Conservation (phyloP, 2,797 vertebrate genomes). For the Micrastur ruficollis region DNA sequence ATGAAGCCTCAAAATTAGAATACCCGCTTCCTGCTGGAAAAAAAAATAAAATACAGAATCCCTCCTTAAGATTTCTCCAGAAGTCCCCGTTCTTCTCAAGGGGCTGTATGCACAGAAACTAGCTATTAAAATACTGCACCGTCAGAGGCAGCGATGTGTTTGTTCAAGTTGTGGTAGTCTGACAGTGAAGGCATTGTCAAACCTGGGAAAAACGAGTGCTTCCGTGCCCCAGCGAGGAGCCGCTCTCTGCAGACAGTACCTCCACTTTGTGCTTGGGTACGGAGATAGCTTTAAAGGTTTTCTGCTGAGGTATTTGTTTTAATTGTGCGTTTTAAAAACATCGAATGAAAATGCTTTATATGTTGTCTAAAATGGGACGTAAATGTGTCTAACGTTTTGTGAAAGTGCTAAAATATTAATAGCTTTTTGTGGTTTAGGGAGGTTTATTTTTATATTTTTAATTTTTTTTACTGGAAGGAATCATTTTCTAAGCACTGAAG, state of each 20-base stretch:
- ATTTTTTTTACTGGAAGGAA: neutral
- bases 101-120: neutral
- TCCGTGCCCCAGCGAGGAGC: neutral
- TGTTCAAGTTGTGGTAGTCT: neutral
- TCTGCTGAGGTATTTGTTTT: neutral
- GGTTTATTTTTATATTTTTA: neutral
- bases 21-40: neutral
- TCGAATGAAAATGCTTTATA: neutral
- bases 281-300: neutral
- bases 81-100: rapidly evolving
- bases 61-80: neutral
- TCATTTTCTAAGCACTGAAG: neutral
- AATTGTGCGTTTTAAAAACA: neutral
- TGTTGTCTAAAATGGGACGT: neutral
- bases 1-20: neutral
- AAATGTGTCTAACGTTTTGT: neutral
- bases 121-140: rapidly evolving
- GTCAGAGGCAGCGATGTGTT: neutral
- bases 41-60: neutral
- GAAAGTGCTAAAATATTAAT: neutral
- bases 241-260: neutral
- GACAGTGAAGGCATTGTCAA: neutral
- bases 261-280: rapidly evolving
- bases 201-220: rapidly evolving
- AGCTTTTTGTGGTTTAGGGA: neutral